Conservation (phyloP, 2,113 vertebrate genomes). For the Haplotaxodon microlepis region DNA sequence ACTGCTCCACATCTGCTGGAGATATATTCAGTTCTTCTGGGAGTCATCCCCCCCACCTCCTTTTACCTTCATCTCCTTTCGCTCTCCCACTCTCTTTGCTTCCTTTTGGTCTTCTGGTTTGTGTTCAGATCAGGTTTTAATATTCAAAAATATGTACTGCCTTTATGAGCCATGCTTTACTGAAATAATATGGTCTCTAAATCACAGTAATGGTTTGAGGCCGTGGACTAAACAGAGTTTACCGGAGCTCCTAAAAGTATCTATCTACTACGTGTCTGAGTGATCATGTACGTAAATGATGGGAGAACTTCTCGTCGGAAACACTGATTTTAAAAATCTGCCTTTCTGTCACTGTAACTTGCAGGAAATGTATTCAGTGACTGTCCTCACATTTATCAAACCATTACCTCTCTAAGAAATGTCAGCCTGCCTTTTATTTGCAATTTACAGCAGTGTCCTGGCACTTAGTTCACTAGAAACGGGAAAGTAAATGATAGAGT, state of each 20-base stretch:
- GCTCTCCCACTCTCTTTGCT: neutral
- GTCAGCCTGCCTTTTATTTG: neutral
- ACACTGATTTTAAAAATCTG: conserved; percentile 7
- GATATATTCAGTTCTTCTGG: conserved; percentile 50
- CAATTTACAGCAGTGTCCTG: neutral
- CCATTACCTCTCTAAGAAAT: neutral
- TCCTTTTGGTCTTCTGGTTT: conserved; percentile 52
- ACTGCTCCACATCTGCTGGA: conserved; percentile 58
- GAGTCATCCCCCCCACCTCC: conserved; percentile 27
- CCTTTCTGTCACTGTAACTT: neutral
- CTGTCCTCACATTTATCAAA: neutral
- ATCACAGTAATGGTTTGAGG: conserved; percentile 45
- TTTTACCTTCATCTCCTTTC: conserved; percentile 40
- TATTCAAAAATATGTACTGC: conserved; percentile 51
- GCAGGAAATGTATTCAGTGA: neutral
- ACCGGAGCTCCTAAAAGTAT: conserved; percentile 19
- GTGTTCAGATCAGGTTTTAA: conserved; percentile 58
- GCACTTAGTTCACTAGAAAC: neutral
- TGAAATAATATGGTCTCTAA: conserved; percentile 50
- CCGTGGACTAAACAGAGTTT: conserved; percentile 20
- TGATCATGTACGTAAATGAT: neutral
- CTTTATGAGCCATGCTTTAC: conserved; percentile 53
- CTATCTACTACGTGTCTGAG: neutral
- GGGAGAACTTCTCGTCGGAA: neutral
- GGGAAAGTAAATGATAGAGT: neutral